These are phyloP conservation scores for Enteromius afrohamiltoni DNA, from an alignment of 2,797 vertebrate genomes.

Conservation along the genomic window DNA sequence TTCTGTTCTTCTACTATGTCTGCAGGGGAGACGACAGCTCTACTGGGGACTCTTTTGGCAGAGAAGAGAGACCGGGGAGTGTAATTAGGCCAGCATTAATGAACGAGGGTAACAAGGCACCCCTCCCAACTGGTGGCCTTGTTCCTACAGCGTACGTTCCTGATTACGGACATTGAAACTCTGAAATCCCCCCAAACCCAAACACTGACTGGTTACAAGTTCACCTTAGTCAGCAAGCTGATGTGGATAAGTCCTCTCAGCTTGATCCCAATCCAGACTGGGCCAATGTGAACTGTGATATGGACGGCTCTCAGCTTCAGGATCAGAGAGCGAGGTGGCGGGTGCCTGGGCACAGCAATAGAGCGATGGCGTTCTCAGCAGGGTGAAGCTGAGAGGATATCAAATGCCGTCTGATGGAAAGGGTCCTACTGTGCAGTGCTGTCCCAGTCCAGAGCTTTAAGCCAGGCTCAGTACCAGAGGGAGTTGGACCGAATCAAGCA, in stretches of 20 bases:
- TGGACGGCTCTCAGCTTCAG: background rate
- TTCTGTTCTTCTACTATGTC: slow-evolving; percentile 34
- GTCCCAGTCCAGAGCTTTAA: slow-evolving; percentile 33
- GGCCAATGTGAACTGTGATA: slow-evolving; percentile 3
- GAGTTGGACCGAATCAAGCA: slow-evolving; percentile 20
- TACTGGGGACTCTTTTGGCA: slow-evolving; percentile 48
- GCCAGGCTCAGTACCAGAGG: slow-evolving; percentile 32
- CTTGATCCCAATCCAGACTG: slow-evolving; percentile 24
- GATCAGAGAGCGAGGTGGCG: slow-evolving; percentile 17
- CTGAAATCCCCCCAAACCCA: slow-evolving; percentile 3
- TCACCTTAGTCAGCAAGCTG: slow-evolving; percentile 35
- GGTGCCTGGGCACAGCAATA: slow-evolving; percentile 15
- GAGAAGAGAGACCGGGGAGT: slow-evolving; percentile 44
- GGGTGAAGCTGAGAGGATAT: slow-evolving; percentile 6
- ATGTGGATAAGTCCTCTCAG: slow-evolving; percentile 22
- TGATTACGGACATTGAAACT: slow-evolving; percentile 34
- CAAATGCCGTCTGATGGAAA: slow-evolving; percentile 28
- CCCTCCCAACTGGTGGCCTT: slow-evolving; percentile 43
- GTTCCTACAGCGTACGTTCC: slow-evolving; percentile 42
- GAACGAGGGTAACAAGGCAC: slow-evolving; percentile 40
- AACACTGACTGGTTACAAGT: slow-evolving; percentile 24
- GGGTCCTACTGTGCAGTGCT: slow-evolving; percentile 12
- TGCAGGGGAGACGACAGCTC: slow-evolving; percentile 54
- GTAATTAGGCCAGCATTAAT: slow-evolving; percentile 61
- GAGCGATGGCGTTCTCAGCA: slow-evolving; percentile 18